Evolutionary conservation across 2,113 vertebrate species (phyloP).

Genomic region (Tragelaphus scriptus): DNA sequence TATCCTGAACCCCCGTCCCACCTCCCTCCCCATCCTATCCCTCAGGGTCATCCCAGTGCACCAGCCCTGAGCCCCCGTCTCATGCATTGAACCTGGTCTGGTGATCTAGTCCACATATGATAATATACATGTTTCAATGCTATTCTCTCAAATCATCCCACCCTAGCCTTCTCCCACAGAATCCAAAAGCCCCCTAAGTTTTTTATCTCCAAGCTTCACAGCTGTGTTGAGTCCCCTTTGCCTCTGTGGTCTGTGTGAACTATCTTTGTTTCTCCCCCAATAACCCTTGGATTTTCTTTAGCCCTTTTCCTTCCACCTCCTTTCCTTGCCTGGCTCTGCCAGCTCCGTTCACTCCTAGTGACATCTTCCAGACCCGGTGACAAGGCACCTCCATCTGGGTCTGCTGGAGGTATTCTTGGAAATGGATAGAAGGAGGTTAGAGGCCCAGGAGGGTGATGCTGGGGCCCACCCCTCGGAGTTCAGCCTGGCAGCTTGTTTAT

Average conservation of each 20-base stretch:
- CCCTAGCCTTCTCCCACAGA: not conserved
- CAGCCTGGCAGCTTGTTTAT: constrained; percentile 1
- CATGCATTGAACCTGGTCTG: not conserved
- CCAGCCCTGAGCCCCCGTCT: not conserved
- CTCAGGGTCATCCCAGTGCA: not conserved
- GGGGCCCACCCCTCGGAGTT: not conserved
- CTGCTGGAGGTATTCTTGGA: not conserved
- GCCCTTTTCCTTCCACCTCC: not conserved
- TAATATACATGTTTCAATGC: not conserved
- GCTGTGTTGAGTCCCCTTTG: not conserved
- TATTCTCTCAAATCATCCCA: not conserved
- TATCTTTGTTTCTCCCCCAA: not conserved
- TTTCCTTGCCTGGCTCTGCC: not conserved
- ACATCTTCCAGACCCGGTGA: not conserved
- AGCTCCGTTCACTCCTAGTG: not conserved
- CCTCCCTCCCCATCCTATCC: not conserved
- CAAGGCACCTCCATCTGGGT: not conserved
- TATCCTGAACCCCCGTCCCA: not conserved
- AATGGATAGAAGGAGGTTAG: constrained; percentile 10
- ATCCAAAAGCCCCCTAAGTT: not conserved
- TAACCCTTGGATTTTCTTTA: not conserved
- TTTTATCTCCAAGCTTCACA: not conserved
- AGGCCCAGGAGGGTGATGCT: not conserved
- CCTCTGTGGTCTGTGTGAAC: not conserved
- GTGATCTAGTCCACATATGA: not conserved